These are phyloP conservation scores for Chaetophractus vellerosus DNA, from an alignment of 2,797 vertebrate genomes.

Conservation along the genomic window DNA sequence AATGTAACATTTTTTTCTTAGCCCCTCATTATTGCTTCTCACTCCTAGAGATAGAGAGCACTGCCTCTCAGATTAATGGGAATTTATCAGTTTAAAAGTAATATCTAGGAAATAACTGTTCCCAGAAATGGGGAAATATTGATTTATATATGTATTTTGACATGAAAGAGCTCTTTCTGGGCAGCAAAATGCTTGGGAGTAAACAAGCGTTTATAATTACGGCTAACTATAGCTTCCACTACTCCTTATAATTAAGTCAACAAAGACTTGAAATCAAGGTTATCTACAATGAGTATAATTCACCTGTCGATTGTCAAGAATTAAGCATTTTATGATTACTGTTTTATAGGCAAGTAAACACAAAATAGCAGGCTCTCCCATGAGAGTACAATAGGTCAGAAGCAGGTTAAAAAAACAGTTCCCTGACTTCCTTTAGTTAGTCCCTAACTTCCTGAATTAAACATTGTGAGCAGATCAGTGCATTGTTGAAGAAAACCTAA, in stretches of 20 bases:
- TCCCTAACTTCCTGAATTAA: background rate
- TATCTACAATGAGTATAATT: slow-evolving; percentile 48
- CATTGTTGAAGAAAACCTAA: background rate
- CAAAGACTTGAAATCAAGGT: slow-evolving; percentile 26
- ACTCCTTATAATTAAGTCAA: slow-evolving; percentile 4
- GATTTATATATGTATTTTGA: background rate
- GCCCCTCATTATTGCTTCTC: background rate
- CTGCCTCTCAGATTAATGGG: background rate
- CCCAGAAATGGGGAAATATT: background rate
- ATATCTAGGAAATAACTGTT: background rate
- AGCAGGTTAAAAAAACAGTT: slow-evolving; percentile 55
- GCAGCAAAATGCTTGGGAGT: background rate
- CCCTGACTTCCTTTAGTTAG: background rate
- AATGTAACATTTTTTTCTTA: background rate
- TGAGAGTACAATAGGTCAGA: slow-evolving; percentile 58
- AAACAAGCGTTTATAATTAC: slow-evolving; percentile 18
- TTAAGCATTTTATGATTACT: slow-evolving; percentile 66
- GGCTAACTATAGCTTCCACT: slow-evolving; percentile 1
- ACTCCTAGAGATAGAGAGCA: background rate
- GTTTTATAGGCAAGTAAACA: slow-evolving; percentile 58
- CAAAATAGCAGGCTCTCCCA: background rate
- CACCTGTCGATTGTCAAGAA: slow-evolving; percentile 13
- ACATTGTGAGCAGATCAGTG: background rate
- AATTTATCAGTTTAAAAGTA: slow-evolving; percentile 8
- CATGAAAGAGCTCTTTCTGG: background rate